Conservation (phyloP, 2,888 invertebrate species). For the Dysmachus trigonus region DNA sequence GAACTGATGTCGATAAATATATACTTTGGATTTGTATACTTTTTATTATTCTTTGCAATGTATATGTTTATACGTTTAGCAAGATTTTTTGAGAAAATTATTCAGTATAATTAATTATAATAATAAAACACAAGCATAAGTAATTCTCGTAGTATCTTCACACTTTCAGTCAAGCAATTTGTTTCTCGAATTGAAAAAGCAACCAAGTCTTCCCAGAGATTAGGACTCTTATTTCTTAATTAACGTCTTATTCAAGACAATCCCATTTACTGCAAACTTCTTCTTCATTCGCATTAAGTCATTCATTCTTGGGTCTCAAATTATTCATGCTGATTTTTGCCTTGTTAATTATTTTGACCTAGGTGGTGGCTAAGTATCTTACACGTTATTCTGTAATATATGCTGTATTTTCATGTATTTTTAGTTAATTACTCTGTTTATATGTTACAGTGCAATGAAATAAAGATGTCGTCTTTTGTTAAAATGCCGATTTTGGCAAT, state of each 20-base stretch:
- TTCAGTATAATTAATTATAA: too few relatives aligned
- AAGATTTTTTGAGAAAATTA: too few relatives aligned
- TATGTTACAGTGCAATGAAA: neutral
- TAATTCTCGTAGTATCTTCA: neutral
- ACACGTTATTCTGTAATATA: neutral
- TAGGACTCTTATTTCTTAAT: neutral
- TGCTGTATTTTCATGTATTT: neutral
- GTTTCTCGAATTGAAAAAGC: neutral
- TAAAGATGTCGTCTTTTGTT: neutral
- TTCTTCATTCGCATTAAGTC: neutral
- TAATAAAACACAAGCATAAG: too few relatives aligned
- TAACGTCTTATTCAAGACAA: too few relatives aligned
- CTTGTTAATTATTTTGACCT: neutral
- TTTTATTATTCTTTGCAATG: neutral
- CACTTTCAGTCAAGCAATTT: neutral
- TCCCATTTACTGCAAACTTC: too few relatives aligned
- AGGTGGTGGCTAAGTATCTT: neutral
- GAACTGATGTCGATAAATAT: too few relatives aligned
- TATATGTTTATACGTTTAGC: neutral
- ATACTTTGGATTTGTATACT: neutral
- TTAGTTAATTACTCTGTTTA: neutral
- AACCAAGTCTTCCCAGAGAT: neutral
- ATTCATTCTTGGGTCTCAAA: neutral
- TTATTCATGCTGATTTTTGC: neutral
- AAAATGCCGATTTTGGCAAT: neutral